phyloP scores from a whole-genome alignment of 2,797 vertebrate genomes.

The Lutjanus argentimaculatus region DNA sequence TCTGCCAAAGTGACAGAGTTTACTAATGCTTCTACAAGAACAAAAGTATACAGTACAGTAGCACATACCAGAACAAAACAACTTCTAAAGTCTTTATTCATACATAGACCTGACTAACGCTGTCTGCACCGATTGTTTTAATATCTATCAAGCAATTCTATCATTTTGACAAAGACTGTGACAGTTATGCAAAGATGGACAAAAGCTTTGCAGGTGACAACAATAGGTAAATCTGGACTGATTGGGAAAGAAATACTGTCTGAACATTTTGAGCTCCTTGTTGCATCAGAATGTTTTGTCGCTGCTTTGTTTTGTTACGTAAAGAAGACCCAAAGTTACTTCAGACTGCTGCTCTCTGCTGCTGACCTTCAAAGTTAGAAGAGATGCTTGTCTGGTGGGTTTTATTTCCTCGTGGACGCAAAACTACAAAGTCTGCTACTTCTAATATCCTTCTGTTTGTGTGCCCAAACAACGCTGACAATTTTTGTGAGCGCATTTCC shows the following conservation, averaged over 20 bases:
- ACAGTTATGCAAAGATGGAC: slow-evolving; percentile 6
- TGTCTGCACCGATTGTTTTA: slow-evolving; percentile 3
- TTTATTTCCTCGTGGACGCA: background rate
- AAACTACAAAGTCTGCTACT: background rate
- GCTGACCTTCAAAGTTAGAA: slow-evolving; percentile 4
- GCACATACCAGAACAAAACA: background rate
- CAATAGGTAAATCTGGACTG: slow-evolving; percentile 3
- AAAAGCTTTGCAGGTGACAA: slow-evolving; percentile 4
- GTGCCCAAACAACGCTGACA: background rate
- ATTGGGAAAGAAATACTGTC: background rate
- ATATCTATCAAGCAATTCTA: background rate
- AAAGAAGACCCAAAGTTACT: slow-evolving; percentile 10
- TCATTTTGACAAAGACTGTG: background rate
- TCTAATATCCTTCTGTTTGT: background rate
- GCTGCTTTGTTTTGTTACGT: slow-evolving; percentile 11
- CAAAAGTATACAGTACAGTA: background rate
- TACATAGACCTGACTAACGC: background rate
- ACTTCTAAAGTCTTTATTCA: background rate
- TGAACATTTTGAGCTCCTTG: slow-evolving; percentile 9
- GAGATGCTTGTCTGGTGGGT: slow-evolving; percentile 1
- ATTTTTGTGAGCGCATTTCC: background rate
- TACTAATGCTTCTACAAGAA: background rate
- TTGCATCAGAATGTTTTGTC: slow-evolving; percentile 3
- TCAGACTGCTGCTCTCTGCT: background rate
- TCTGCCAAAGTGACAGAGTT: background rate